phyloP scores from a whole-genome alignment of 2,888 invertebrate genomes.

The Boloria euphrosyne region DNA sequence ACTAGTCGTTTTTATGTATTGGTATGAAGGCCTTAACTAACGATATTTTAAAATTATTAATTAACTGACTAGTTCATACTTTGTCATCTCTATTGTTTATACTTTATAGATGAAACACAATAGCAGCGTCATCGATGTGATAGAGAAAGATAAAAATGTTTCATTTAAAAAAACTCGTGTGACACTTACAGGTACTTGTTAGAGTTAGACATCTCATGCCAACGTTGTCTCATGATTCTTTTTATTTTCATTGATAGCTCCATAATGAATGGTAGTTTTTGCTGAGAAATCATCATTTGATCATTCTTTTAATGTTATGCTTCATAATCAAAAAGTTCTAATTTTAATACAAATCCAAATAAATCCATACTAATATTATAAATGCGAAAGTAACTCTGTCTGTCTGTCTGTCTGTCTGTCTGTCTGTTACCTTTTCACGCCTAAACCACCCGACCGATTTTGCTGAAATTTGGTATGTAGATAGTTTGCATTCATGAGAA shows the following conservation, averaged over 20 bases:
- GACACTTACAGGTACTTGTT: slow-evolving; percentile 44
- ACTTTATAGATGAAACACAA: slow-evolving; percentile 3
- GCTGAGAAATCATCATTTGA: not conserved
- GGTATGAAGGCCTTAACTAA: too few relatives aligned
- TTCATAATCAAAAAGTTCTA: not conserved
- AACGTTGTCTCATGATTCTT: not conserved
- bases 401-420: too few relatives aligned
- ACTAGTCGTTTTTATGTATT: too few relatives aligned
- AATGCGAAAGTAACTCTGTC: too few relatives aligned
- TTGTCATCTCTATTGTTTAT: slow-evolving; percentile 8
- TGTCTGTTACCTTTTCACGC: too few relatives aligned
- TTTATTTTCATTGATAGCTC: slow-evolving; percentile 7
- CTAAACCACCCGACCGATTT: too few relatives aligned
- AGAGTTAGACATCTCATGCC: slow-evolving; percentile 42
- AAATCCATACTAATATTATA: too few relatives aligned
- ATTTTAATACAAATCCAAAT: too few relatives aligned
- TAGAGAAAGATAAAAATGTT: slow-evolving; percentile 13
- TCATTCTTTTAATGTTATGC: not conserved
- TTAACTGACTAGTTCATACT: slow-evolving; percentile 14
- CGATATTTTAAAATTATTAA: not conserved
- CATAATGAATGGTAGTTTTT: not conserved
- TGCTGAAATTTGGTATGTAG: too few relatives aligned
- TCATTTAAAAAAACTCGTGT: slow-evolving; percentile 35
- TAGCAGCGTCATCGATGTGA: slow-evolving; percentile 3
- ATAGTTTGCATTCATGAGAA: too few relatives aligned